Percentiles rank a stretch among this genome's conserved stretches.
These are phyloP conservation scores for Exocentrus adspersus DNA, from an alignment of 2,888 invertebrate genomes.

Conservation along the genomic window DNA sequence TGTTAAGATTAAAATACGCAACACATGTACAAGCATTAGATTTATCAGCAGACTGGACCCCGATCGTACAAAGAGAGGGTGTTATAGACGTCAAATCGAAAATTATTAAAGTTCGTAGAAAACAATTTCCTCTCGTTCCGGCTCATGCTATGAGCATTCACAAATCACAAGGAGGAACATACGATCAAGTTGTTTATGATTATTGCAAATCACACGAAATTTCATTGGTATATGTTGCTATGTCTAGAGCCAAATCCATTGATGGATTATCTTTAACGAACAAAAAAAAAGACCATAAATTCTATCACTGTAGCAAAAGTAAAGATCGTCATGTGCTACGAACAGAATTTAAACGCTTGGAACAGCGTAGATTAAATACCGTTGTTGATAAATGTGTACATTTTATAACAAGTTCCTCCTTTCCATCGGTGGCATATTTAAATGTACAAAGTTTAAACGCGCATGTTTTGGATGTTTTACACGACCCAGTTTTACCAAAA, in stretches of 20 bases:
- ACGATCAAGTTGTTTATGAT: conserved; percentile 44
- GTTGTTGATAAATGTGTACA: background rate
- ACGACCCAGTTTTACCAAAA: no score
- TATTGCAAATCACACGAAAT: conserved; percentile 31
- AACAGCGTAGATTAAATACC: background rate
- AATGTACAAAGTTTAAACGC: background rate
- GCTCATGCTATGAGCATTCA: conserved; percentile 48
- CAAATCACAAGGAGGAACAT: conserved; percentile 49
- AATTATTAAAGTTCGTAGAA: background rate
- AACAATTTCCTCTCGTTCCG: conserved; percentile 38
- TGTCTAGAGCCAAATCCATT: conserved; percentile 35
- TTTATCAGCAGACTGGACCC: background rate
- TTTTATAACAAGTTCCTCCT: background rate
- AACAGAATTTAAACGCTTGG: background rate
- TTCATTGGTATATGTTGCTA: conserved; percentile 46
- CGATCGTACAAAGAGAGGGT: no score
- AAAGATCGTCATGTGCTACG: background rate
- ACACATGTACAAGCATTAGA: background rate
- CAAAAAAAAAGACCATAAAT: conserved; percentile 8
- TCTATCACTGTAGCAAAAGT: conserved; percentile 21
- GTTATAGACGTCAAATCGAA: no score
- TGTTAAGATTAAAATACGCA: background rate
- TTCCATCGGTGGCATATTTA: no score
- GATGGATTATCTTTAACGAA: conserved; percentile 25
- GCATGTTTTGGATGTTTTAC: background rate